These are phyloP conservation scores for Aegypius monachus DNA, from an alignment of 2,113 vertebrate genomes.

Conservation along the genomic window DNA sequence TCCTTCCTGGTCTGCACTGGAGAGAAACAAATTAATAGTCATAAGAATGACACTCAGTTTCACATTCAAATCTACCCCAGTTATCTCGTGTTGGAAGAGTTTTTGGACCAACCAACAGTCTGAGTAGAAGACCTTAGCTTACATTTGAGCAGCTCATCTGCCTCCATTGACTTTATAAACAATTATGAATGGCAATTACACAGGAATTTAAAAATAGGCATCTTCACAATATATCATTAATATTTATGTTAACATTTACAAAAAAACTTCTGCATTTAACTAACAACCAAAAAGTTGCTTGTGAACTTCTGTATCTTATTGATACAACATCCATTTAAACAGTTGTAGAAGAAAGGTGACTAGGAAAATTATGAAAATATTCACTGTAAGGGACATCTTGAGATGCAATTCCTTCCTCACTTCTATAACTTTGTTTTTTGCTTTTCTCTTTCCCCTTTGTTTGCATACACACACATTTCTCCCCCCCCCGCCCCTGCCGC, in stretches of 20 bases:
- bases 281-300: neutral
- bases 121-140: neutral
- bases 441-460: neutral
- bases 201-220: neutral
- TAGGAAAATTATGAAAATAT: neutral
- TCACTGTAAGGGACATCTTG: neutral
- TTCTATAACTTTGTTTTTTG: neutral
- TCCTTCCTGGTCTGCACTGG: neutral
- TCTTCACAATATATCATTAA: neutral
- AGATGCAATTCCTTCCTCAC: neutral
- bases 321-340: neutral
- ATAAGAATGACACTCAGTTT: neutral
- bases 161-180: neutral
- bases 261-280: neutral
- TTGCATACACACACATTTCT: neutral
- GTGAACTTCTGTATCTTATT: neutral
- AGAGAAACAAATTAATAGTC: neutral
- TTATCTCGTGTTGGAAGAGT: neutral
- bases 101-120: neutral
- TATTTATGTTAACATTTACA: neutral
- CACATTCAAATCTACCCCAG: neutral
- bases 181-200: neutral
- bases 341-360: neutral
- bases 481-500: rapidly evolving
- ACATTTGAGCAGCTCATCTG: neutral